These are phyloP conservation scores for Nycticorax nycticorax DNA, from an alignment of 2,113 vertebrate genomes.

Conservation along the genomic window DNA sequence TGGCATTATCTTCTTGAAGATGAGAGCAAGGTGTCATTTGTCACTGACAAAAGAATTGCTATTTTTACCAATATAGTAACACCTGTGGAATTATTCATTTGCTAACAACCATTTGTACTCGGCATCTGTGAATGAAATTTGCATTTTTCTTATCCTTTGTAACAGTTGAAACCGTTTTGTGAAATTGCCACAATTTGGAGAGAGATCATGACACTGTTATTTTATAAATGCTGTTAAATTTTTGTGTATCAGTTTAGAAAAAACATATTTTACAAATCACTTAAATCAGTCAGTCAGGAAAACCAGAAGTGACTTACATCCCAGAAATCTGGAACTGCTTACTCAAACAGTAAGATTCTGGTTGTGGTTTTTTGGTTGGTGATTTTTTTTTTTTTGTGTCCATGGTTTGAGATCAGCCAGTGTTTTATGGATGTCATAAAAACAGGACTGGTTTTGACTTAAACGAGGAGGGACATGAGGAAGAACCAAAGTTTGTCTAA, in stretches of 20 bases:
- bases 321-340: background rate
- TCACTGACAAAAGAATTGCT: background rate
- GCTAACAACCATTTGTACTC: background rate
- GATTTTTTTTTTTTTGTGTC: background rate
- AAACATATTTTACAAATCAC: background rate
- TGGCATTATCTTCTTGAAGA: background rate
- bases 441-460: background rate
- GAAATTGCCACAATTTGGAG: background rate
- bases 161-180: background rate
- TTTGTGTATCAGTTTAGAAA: background rate
- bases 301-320: background rate
- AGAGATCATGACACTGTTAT: background rate
- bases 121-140: background rate
- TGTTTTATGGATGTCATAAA: background rate
- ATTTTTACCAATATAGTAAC: background rate
- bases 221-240: background rate
- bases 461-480: background rate
- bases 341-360: background rate
- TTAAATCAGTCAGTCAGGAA: background rate
- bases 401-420: background rate
- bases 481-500: background rate
- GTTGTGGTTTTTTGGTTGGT: background rate
- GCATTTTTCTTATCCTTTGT: background rate
- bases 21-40: background rate
- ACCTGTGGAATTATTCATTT: background rate